phyloP scores from a whole-genome alignment of 2,888 invertebrate species.

The Notodonta ziczac region DNA sequence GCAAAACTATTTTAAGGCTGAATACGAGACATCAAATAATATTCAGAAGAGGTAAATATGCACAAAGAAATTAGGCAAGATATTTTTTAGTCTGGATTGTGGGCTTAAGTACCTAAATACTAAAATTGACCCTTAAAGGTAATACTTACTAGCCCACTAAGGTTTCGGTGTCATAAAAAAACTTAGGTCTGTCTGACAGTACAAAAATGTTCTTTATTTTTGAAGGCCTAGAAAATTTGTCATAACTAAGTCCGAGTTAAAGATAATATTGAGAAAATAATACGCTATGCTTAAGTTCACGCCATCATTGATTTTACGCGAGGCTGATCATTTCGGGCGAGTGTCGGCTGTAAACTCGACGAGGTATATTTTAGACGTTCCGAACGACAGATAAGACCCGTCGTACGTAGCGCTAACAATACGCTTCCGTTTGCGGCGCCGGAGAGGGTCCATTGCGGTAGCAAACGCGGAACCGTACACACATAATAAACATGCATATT shows the following conservation, averaged over 20 bases:
- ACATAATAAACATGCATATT: not conserved
- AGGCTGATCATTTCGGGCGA: slow-evolving; percentile 5
- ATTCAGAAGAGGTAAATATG: not conserved
- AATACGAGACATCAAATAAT: not conserved
- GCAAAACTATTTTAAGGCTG: not conserved
- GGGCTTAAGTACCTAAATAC: too few species aligned
- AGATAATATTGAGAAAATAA: too few species aligned
- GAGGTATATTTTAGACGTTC: slow-evolving; percentile 27
- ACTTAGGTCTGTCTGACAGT: too few species aligned
- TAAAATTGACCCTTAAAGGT: too few species aligned
- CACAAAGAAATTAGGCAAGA: too few species aligned
- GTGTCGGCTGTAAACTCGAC: slow-evolving; percentile 22
- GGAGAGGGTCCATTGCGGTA: slow-evolving; percentile 3
- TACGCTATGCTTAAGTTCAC: not conserved
- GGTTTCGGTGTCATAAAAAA: too few species aligned
- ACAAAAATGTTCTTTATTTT: too few species aligned
- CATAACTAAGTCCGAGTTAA: too few species aligned
- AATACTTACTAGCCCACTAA: too few species aligned
- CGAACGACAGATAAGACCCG: slow-evolving; percentile 39
- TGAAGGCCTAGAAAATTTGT: too few species aligned
- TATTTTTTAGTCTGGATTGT: too few species aligned
- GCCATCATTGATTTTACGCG: not conserved
- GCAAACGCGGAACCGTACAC: not conserved
- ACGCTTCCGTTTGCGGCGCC: slow-evolving; percentile 63
- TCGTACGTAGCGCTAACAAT: slow-evolving; percentile 46